Evolutionary conservation across 1,140 invertebrate species (phyloP), one percentile per base, ranked within the genome.

Genomic region (Bombus superbus): DNA sequence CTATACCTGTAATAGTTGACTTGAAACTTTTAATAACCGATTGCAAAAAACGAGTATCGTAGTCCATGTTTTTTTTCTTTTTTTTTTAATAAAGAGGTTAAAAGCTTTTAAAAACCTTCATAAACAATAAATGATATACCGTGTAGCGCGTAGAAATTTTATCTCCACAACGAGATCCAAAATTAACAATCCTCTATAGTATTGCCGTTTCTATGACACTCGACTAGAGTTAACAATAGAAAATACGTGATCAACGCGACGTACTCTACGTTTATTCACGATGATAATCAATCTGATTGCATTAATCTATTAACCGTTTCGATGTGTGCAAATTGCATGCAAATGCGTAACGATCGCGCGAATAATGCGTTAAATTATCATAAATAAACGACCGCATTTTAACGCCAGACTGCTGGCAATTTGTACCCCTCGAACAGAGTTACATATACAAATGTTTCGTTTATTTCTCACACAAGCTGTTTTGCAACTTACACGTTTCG

Each of bases 251-350:
- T 76, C 40, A 68, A 15, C 47, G 64, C 40, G 32, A 35, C 66
- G 18, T 22, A 47, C 25, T 47, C 13, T 4, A 3, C 42, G 68
- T 47, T 75, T 82, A 89, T 86, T 64, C 42, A 8, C 15, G 64
- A 64, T 32, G 66, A 66, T 79, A 78, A 86, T 77, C 57, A 76
- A 74, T 66, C 38, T 72, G 32, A 44, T 53, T 66, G 32, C 40
- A 80, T 85, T 85, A 85, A 86, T 71, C 72, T 25, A 47, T 75
- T 73, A 85, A 81, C 74, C 53, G 66, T 74, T 85, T 53, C 35
- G 32, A 66, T 44, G 66, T 64, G 44, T 13, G 47, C 38, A 77
- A 85, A 85, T 85, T 72, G 80, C 68, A 80, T 64, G 76, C 38
- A 44, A 35, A 69, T 42, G 53, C 62, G 32, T 74, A 86, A 82